Evolutionary conservation across 2,113 vertebrate species (phyloP).

Genomic region (Melanerpes aurifrons): DNA sequence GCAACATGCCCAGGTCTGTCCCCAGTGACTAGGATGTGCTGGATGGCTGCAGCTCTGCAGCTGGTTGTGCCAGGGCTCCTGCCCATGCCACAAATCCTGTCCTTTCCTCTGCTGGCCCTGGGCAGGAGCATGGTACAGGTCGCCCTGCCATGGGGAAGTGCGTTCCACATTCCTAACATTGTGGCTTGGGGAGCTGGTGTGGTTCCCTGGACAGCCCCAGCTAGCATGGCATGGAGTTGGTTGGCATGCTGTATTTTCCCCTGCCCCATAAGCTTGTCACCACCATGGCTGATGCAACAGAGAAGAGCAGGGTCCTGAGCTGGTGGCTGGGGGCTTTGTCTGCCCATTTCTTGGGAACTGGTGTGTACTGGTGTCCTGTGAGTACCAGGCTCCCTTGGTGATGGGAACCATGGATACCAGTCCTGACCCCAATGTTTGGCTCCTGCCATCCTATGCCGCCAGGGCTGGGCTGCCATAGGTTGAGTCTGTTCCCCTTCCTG

Average conservation of each 20-base stretch:
- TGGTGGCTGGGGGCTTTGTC: neutral
- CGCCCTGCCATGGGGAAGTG: rapidly evolving
- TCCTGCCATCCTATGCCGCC: neutral
- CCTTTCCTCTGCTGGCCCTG: too few species aligned
- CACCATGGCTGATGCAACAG: neutral
- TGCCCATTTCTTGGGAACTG: neutral
- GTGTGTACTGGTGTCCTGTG: rapidly evolving
- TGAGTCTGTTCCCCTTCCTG: neutral
- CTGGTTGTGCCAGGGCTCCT: neutral
- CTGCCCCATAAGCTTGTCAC: neutral
- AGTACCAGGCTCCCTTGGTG: neutral
- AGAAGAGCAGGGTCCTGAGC: neutral
- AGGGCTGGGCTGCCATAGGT: neutral
- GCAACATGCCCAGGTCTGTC: rapidly evolving
- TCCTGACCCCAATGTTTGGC: rapidly evolving
- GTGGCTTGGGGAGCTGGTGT: rapidly evolving
- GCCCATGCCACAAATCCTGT: neutral
- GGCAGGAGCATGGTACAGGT: neutral
- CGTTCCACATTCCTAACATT: rapidly evolving
- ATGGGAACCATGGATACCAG: neutral
- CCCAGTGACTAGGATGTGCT: neutral
- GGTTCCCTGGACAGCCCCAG: neutral
- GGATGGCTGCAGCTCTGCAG: neutral
- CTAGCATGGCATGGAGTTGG: neutral
- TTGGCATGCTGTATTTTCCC: neutral